Conservation (phyloP, 2,113 vertebrate genomes). For the Archocentrus centrarchus region DNA sequence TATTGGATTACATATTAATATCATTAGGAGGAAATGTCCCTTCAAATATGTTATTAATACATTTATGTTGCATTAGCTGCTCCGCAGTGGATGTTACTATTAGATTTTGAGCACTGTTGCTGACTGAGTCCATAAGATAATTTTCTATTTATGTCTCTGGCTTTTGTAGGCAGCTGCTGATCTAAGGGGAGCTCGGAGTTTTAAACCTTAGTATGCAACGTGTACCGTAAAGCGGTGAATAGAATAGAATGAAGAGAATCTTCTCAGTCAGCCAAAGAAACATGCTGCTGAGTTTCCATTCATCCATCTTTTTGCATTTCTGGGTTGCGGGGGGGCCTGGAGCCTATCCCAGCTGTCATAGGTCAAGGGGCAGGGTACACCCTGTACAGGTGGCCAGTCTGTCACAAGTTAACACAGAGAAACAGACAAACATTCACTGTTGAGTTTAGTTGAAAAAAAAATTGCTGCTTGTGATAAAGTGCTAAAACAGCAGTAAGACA, state of each 20-base stretch:
- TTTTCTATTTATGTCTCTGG: neutral
- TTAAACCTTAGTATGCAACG: neutral
- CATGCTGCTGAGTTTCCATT: neutral
- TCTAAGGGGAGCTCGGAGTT: neutral
- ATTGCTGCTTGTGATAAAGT: no score
- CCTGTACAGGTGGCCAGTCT: no score
- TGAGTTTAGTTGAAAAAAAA: no score
- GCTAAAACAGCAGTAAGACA: neutral
- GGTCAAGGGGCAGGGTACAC: no score
- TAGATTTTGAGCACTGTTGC: neutral
- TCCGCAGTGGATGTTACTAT: neutral
- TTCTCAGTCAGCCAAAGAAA: neutral
- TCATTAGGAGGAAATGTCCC: neutral
- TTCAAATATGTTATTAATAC: slow-evolving; percentile 21
- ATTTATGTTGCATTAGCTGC: slow-evolving; percentile 4
- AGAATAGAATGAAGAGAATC: neutral
- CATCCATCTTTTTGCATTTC: no score
- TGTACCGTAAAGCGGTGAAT: neutral
- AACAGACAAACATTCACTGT: no score
- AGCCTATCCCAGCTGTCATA: no score
- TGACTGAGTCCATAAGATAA: neutral
- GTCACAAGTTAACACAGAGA: no score
- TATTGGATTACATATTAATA: slow-evolving; percentile 39
- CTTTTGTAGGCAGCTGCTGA: neutral
- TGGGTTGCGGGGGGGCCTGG: no score